Base-by-base conservation (phyloP, 2,888 invertebrate species). In the Drosophila ochracea region DNA sequence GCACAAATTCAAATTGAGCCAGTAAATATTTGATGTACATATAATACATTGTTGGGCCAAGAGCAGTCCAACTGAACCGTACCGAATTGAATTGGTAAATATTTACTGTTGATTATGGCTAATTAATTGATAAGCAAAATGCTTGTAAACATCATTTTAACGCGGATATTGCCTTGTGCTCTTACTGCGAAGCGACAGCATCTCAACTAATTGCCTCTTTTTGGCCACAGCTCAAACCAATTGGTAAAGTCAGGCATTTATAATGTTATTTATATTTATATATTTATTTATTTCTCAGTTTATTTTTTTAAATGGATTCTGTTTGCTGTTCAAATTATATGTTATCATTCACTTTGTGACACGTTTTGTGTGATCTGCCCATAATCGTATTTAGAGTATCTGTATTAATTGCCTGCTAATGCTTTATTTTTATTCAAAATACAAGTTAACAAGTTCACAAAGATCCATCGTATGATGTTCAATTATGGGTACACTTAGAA, bases 81-180 rank as follows among this genome's bases (percentile, higher is more conserved):
- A 55, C 68, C 53, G 25, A 47, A 28, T 47, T 66, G 72, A 68
- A 77, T 66, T 65, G 43, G 76, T 66, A 80, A 84, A 84, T 81
- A 84, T 84, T 84, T 69, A 53, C 59, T 74, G 72, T 88, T 88
- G 82, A 83, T 77, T 74, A 82, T 83, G 76, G 81, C 79, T 86
- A 86, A 87, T 87, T 87, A 89, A 84, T 86, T 86, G 81, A 89
- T 89, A 89, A 89, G 80, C 87, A 84, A 83, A 47, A 75, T 72
- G 75, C 68, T 75, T 76, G 82, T 76, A 82, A 87, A 79, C 84
- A 84, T 73, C 47, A 84, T 79, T 84, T 43, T 60, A 35, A 21
- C 2, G 16, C n/a, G 49, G 54, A 49, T 67, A 55, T 49, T 2
- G 41, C 41, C n/a, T 61, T 64, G 30, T 28, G 21, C 41, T 31